Conservation (phyloP, 2,113 vertebrate genomes). For the Sceloporus tristichus region DNA sequence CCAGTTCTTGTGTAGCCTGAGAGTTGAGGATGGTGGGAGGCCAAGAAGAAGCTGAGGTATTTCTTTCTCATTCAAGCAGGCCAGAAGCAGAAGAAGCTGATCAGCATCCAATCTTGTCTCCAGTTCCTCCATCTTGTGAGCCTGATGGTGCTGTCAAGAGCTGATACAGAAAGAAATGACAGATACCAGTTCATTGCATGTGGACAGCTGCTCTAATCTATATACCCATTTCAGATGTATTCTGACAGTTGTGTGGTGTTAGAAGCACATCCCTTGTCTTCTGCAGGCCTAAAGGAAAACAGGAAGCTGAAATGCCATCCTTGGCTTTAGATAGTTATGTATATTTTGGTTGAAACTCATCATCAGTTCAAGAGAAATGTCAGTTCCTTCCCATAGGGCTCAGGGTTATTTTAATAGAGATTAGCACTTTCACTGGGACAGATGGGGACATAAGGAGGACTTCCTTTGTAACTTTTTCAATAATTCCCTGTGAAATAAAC, state of each 20-base stretch:
- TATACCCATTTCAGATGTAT: not conserved
- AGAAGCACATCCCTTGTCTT: not conserved
- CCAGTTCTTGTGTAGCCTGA: not conserved
- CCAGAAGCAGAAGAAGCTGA: not conserved
- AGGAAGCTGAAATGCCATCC: not conserved
- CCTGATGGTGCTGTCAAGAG: not conserved
- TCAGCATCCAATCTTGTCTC: not conserved
- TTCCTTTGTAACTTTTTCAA: too few species aligned
- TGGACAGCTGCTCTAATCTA: not conserved
- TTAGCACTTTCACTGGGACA: not conserved
- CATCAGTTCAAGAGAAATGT: not conserved
- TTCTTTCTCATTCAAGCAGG: not conserved
- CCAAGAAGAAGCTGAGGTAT: not conserved
- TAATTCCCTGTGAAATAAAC: not conserved
- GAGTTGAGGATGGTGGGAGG: not conserved
- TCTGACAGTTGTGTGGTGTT: too few species aligned
- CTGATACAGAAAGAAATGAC: not conserved
- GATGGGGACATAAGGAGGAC: not conserved
- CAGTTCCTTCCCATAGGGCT: not conserved
- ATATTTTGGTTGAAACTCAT: not conserved
- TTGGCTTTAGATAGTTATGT: not conserved
- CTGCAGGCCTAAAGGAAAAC: not conserved
- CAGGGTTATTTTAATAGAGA: constrained; percentile 5
- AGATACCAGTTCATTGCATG: not conserved
- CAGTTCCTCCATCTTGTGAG: not conserved